These are phyloP conservation scores for Microtus montanus DNA, from an alignment of 2,113 vertebrate species.

Conservation along the genomic window DNA sequence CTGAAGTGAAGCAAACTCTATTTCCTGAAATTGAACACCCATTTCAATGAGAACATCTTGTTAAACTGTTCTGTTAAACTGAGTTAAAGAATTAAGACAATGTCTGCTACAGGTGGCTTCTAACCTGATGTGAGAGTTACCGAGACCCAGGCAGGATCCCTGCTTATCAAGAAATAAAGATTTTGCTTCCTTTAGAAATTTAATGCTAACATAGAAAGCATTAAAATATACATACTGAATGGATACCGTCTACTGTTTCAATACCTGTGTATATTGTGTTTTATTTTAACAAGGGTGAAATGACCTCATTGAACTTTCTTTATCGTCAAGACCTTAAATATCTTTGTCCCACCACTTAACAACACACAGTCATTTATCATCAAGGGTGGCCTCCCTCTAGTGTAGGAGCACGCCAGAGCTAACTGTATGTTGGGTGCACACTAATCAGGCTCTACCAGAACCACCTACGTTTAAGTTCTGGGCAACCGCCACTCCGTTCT, in stretches of 20 bases:
- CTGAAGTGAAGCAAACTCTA: background rate
- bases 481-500: background rate
- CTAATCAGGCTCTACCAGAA: background rate
- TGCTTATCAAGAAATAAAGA: background rate
- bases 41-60: background rate
- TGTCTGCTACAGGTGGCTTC: background rate
- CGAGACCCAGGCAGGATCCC: background rate
- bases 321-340: background rate
- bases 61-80: background rate
- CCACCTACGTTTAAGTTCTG: no score
- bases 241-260: background rate
- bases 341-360: background rate
- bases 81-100: background rate
- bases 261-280: background rate
- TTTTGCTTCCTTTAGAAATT: background rate
- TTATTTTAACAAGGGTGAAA: background rate
- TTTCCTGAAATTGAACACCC: background rate
- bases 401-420: no score
- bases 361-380: background rate
- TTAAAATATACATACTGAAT: background rate
- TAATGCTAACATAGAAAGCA: background rate
- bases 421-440: background rate
- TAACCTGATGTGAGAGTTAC: background rate
- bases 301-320: background rate
- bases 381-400: fast-evolving